Conservation (phyloP, 2,888 invertebrate species). For the Allolobophora icterica region DNA sequence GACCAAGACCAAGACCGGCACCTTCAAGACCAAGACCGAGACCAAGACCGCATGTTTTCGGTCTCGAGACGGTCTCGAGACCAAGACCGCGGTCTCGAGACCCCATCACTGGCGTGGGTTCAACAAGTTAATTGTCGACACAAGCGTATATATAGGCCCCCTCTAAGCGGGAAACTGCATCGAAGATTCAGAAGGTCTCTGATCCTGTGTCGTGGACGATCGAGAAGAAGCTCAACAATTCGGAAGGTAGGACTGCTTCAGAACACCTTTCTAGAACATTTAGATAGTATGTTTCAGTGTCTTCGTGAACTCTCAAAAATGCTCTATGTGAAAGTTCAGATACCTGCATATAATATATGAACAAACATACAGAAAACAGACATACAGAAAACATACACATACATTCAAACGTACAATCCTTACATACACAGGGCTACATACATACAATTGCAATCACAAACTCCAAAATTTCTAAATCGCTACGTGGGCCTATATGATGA, state of each 20-base stretch:
- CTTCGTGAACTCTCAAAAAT: neutral
- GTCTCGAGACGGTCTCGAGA: no score
- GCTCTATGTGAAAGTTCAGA: neutral
- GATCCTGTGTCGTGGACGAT: neutral
- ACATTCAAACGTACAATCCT: no score
- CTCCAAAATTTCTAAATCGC: no score
- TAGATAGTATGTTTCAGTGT: neutral
- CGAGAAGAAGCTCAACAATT: neutral
- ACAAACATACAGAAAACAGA: neutral
- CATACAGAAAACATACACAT: no score
- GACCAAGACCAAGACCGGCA: no score
- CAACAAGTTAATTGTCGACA: neutral
- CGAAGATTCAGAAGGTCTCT: neutral
- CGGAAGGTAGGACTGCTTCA: neutral
- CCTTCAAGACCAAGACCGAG: no score
- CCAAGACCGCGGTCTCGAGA: no score
- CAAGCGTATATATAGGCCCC: neutral
- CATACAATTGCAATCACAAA: no score
- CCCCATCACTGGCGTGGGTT: no score
- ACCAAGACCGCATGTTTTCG: no score
- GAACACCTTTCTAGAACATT: neutral
- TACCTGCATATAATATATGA: neutral
- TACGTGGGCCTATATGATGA: no score
- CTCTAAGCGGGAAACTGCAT: neutral
- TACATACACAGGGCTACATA: no score